Base-by-base conservation (phyloP, 1,140 invertebrate species). In the Bombus balteatus region DNA sequence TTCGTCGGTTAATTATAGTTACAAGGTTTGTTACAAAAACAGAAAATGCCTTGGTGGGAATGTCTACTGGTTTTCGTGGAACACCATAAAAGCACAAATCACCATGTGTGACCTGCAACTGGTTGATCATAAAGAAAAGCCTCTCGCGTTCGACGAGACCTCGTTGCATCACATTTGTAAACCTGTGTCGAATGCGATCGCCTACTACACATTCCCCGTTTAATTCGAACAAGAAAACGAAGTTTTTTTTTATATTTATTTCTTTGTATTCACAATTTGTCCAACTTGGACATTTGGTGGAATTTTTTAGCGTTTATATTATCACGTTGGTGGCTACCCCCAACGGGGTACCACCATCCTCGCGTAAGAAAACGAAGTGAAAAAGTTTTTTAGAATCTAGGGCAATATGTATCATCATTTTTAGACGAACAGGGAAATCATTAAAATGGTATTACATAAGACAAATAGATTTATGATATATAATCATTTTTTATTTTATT, bases 61-160 rank as follows among this genome's bases (percentile, higher is more conserved):
- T 83, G 62, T 83, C 62, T 74, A 83, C 81, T 73, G 81, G 81
- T 77, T 83, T 83, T 83, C 81, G 59, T 68, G 28, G 59, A 83
- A 68, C 47, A 83, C 81, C 73, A 83, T 83, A 83, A 77, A 83
- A 53, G 81, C 68, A 77, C 72, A 77, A 57, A 83, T 73, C 41
- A 34, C 73, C 59, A 53, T 68, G 43, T 57, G 72, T 37, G 73
- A 83, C 59, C 81, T 37, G 71, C 41, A 65, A 77, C 57, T 83
- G 81, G 73, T 39, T 53, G 70, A 41, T 77, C 73, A 77, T 34
- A 43, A 83, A 75, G 53, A 68, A 83, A 83, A 53, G 18, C 34
- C 37, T 53, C 2, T 22, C 15, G 28, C 25, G 15, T 76, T 76
- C 37, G 28, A 39, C 34, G 32, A 66, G 81, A 43, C 80, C 80